These are phyloP conservation scores for Listronotus bonariensis DNA, from an alignment of 1,140 invertebrate genomes.

Conservation along the genomic window DNA sequence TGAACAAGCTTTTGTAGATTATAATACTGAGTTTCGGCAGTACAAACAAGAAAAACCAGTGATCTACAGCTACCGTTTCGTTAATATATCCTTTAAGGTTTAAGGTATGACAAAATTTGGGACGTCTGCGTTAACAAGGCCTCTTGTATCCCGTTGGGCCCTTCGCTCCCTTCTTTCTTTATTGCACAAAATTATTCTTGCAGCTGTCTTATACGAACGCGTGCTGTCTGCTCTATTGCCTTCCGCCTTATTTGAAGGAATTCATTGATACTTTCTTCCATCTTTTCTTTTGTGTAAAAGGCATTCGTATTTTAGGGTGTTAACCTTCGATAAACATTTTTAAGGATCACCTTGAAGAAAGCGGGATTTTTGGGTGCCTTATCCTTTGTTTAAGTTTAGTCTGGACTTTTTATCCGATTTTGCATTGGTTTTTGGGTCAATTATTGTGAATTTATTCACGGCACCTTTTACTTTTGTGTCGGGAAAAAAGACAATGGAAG, in stretches of 20 bases:
- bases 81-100: no score
- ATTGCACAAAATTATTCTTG: constrained; percentile 30
- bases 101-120: constrained; percentile 20
- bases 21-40: no score
- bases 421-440: no score
- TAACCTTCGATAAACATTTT: constrained; percentile 21
- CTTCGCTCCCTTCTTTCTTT: constrained; percentile 17
- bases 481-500: no score
- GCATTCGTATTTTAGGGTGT: constrained; percentile 11
- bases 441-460: no score
- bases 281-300: constrained; percentile 18
- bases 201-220: constrained; percentile 31
- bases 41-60: no score
- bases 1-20: no score
- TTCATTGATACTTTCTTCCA: constrained; percentile 32
- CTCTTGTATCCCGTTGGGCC: constrained; percentile 16
- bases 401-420: no score
- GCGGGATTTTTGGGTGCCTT: no score
- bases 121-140: constrained; percentile 29
- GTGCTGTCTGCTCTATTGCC: constrained; percentile 31
- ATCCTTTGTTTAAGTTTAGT: no score
- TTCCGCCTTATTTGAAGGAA: constrained; percentile 21
- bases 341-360: not conserved
- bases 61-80: not conserved
- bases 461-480: no score